Base-by-base conservation (phyloP, 1,140 invertebrate species). In the Metopolophium dirhodum region DNA sequence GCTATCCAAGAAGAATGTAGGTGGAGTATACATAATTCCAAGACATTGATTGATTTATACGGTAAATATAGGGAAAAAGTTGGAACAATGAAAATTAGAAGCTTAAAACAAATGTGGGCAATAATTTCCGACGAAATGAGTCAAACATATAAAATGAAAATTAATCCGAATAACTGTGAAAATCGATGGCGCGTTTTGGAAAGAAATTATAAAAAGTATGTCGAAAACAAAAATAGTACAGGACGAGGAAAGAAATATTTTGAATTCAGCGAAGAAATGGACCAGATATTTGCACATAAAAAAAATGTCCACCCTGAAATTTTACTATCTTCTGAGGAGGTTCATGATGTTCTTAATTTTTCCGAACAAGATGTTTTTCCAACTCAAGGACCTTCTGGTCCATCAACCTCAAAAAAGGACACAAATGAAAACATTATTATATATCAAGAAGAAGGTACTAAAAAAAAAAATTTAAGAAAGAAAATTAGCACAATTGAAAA, bases 131-230 rank as follows among this genome's bases (percentile, higher is more conserved):
- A 85, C 0, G 82, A 83, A 11, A 85, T 85, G 8, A 85, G 82
- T 26, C 37, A 23, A 8, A 85, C 37, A 26, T 85, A 85, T 26
- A 9, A 26, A 26, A 85, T 85, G 37, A 85, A 85, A 85, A 85
- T 85, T 11, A 85, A 85, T 45, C 37, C 82, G 3, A 83, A 83
- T 9, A 83, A 83, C 7, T 83, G 82, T 23, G 82, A 83, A 22
- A 83, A 83, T 41, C 6, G 35, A 23, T 83, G 82, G 82, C 35
- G 82, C 22, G 82, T 83, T 41, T 41, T 83, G 7, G 37, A 83
- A 83, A 83, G 82, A 23, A 83, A 83, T 83, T 83, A 83, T 83
- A 83, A 83, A 83, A 83, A 83, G 20, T 83, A 83, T 41, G 37
- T 41, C 0, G 82, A 83, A 83, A 83, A 83, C 22, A 83, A 83